Evolutionary conservation across 1,140 invertebrate species (phyloP), one percentile per base, ranked within the genome.

Genomic region (Stegodyphus mimosarum): DNA sequence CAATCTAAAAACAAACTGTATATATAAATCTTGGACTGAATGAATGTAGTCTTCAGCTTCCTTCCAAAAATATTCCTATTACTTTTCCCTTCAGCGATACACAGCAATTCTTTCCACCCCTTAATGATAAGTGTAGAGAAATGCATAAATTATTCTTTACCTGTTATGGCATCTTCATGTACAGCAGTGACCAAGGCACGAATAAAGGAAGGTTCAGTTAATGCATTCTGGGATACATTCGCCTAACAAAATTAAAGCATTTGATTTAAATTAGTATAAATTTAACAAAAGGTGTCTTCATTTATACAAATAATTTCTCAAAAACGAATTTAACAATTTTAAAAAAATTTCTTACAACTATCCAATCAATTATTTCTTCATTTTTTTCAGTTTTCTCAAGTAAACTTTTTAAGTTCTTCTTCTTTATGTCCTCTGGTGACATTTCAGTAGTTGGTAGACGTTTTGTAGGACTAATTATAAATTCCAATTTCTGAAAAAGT

Each of bases 101-200:
- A n/a, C 1, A 33, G 33, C 33, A 33, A n/a, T n/a, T n/a, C n/a
- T n/a, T 3, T 1, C 33, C 33, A 33, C 33, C n/a, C 33, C 33
- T 33, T 33, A 33, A 33, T 33, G 3, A 33, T 33, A 3, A 33
- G 33, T 33, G 33, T 33, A n/a, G 3, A 3, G 3, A 33, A 33
- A 33, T 33, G 33, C 48, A 64, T 64, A 83, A 60, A 60, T 60
- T 10, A 15, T 15, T 10, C 55, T 88, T 70, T 83, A 90, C 90
- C 90, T 88, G 86, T 87, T 83, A 91, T 89, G 75, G 88, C 89
- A 89, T 88, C 89, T 71, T 88, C 87, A 87, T 89, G 90, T 80
- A 96, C 93, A 53, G 94, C 93, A 88, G 95, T 94, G 85, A 94
- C 95, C 87, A 97, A 92, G 75, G 92, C 92, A 88, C 94, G 92